Evolutionary conservation across 1,140 invertebrate species (phyloP).

Genomic region (Metaphire vulgaris): DNA sequence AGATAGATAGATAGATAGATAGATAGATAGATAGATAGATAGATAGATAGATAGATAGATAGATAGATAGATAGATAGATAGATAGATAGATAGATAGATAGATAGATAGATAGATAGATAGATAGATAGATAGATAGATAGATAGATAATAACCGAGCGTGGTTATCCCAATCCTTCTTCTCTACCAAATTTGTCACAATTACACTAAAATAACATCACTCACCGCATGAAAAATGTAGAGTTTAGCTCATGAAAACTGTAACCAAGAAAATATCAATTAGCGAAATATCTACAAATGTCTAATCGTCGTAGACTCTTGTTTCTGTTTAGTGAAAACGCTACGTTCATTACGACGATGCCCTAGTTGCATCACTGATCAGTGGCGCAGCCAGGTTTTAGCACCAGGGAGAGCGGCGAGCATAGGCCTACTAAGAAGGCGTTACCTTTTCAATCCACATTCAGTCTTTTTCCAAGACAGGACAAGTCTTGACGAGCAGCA

Average conservation of each 20-base stretch:
- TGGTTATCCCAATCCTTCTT: no score
- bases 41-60: constrained; percentile 3
- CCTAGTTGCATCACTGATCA: no score
- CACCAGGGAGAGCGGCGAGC: no score
- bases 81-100: constrained; percentile 3
- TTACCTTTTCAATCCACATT: no score
- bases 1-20: constrained; percentile 19
- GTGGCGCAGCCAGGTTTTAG: no score
- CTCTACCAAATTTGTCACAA: neutral
- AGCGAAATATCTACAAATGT: neutral
- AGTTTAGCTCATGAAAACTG: neutral
- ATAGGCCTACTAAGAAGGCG: no score
- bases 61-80: constrained; percentile 3
- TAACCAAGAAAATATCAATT: neutral
- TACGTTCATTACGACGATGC: no score
- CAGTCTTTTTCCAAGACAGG: no score
- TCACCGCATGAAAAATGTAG: neutral
- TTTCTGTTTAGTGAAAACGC: no score
- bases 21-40: constrained; percentile 8
- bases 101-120: constrained; percentile 3
- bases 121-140: constrained; percentile 3
- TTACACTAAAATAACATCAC: constrained; percentile 3
- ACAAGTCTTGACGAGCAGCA: no score
- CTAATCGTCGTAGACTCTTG: neutral
- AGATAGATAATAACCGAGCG: neutral